These are phyloP conservation scores for Eretmocerus hayati DNA, from an alignment of 2,888 invertebrate species.

Conservation along the genomic window DNA sequence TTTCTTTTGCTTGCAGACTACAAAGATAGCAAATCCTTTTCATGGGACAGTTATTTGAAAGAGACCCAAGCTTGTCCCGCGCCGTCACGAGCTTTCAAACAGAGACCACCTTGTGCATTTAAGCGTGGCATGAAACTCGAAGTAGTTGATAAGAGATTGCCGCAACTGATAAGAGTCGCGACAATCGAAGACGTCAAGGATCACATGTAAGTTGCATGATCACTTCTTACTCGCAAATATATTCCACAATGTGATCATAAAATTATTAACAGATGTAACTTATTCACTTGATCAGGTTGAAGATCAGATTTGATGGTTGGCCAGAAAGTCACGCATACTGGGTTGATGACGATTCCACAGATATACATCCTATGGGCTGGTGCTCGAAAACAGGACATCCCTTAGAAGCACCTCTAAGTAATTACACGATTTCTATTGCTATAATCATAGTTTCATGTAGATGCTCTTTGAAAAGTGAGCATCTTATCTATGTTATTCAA, in stretches of 20 bases:
- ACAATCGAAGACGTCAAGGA: constrained; percentile 70
- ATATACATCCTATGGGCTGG: constrained; percentile 90
- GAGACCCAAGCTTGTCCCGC: constrained; percentile 70
- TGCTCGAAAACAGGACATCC: constrained; percentile 83
- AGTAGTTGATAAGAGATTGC: constrained; percentile 76
- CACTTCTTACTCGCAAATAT: not conserved
- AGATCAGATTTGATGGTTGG: constrained; percentile 85
- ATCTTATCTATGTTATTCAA: not conserved
- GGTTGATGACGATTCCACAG: constrained; percentile 84
- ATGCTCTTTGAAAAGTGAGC: not conserved
- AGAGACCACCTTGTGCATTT: constrained; percentile 71
- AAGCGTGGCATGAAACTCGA: constrained; percentile 81
- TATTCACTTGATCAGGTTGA: constrained; percentile 31
- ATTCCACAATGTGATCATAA: too few relatives aligned
- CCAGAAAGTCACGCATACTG: constrained; percentile 75
- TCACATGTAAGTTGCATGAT: constrained; percentile 46
- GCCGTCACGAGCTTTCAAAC: constrained; percentile 74
- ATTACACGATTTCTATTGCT: too few relatives aligned
- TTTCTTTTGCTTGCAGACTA: constrained; percentile 60
- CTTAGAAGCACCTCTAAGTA: constrained; percentile 64
- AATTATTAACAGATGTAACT: not conserved
- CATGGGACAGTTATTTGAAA: constrained; percentile 78
- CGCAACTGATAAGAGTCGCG: constrained; percentile 78
- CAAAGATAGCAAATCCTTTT: constrained; percentile 65
- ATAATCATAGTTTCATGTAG: too few relatives aligned